Percentiles rank a stretch among this genome's conserved stretches.
Evolutionary conservation across 64 coral and sea anemone species (phyloP).

Genomic region (Orbicella faveolata): DNA sequence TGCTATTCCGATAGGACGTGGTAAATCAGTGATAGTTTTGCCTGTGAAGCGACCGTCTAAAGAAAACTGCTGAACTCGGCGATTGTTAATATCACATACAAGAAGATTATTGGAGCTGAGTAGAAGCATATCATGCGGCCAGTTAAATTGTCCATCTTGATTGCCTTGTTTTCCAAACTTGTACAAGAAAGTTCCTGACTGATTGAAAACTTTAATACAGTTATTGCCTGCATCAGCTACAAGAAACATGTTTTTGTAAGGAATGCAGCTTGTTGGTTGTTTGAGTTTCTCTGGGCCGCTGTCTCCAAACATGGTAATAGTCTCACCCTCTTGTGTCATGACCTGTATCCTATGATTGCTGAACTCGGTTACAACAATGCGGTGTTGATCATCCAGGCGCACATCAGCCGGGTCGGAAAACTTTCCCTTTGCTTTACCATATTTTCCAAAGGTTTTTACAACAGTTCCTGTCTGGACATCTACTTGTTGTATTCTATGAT

Average conservation of each 20-base stretch:
- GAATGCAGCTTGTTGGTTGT: background rate
- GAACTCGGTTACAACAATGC: constrained; percentile 26
- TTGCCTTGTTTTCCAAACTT: background rate
- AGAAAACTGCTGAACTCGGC: constrained; percentile 34
- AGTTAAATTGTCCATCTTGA: constrained; percentile 6
- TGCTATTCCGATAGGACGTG: background rate
- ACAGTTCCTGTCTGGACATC: constrained; percentile 27
- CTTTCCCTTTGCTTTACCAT: background rate
- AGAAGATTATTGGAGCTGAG: constrained; percentile 14
- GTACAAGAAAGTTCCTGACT: background rate
- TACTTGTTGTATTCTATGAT: constrained; percentile 8
- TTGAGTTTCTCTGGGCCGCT: background rate
- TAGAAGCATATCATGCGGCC: constrained; percentile 23
- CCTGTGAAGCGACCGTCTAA: constrained; percentile 52
- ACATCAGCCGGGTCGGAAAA: background rate
- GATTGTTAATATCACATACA: constrained; percentile 10
- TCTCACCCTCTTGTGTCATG: background rate
- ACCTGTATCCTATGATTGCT: background rate
- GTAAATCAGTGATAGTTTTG: background rate
- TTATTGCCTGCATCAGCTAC: background rate
- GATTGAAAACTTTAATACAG: background rate
- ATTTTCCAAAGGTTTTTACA: background rate
- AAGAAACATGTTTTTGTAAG: background rate
- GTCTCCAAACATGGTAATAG: constrained; percentile 4
- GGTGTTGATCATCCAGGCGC: constrained; percentile 20